phyloP scores from a whole-genome alignment of 2,113 vertebrate species.

The Eolophus roseicapilla region DNA sequence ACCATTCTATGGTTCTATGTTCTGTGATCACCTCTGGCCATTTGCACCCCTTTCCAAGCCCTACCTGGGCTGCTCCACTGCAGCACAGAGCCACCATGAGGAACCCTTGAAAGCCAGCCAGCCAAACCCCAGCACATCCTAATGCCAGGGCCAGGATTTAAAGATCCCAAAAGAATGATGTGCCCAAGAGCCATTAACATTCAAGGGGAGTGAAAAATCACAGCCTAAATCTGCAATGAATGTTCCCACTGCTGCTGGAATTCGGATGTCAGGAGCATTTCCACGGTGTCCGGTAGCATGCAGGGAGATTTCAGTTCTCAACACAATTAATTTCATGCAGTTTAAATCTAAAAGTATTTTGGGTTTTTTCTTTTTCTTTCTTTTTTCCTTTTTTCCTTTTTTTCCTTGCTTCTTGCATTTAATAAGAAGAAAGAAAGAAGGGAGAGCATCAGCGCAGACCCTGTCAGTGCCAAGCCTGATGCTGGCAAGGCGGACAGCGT shows the following conservation, averaged over 20 bases:
- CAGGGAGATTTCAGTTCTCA: neutral
- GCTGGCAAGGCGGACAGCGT: neutral
- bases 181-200: neutral
- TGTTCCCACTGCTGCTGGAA: neutral
- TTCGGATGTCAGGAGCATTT: slow-evolving; percentile 40
- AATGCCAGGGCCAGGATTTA: neutral
- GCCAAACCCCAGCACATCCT: neutral
- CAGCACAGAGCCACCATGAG: accelerated
- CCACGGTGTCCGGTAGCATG: neutral
- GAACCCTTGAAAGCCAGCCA: neutral
- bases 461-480: neutral
- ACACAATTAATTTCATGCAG: neutral
- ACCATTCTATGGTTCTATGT: neutral
- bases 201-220: neutral
- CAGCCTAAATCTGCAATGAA: neutral
- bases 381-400: neutral
- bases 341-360: neutral
- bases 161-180: neutral
- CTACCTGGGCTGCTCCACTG: neutral
- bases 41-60: neutral
- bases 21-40: neutral
- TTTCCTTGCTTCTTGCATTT: neutral
- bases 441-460: neutral
- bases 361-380: accelerated
- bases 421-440: neutral